Evolutionary conservation across 2,113 vertebrate genomes (phyloP).

Genomic region (Oenanthe melanoleuca): DNA sequence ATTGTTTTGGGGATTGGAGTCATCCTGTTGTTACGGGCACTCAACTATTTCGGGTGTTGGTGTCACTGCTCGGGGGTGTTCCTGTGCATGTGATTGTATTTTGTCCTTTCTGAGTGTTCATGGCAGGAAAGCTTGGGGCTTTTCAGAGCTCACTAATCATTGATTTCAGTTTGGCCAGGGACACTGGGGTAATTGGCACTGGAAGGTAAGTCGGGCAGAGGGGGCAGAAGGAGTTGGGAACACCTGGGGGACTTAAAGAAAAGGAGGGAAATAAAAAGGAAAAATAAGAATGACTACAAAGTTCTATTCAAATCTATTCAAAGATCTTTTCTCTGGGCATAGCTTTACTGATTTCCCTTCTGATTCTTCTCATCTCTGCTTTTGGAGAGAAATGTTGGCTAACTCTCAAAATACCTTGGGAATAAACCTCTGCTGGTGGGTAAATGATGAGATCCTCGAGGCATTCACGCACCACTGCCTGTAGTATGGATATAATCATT

Average conservation of each 20-base stretch:
- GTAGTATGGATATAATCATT: neutral
- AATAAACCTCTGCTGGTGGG: neutral
- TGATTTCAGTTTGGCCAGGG: neutral
- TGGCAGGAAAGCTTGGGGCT: neutral
- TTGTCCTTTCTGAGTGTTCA: neutral
- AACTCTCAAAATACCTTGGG: neutral
- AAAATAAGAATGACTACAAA: neutral
- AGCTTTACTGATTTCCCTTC: neutral
- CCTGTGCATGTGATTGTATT: neutral
- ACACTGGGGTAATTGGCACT: neutral
- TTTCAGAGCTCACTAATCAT: neutral
- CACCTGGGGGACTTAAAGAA: neutral
- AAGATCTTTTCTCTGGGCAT: neutral
- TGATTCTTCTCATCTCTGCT: neutral
- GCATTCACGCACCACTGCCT: neutral
- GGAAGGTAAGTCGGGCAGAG: neutral
- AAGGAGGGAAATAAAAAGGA: neutral
- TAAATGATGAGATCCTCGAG: slow-evolving; percentile 1
- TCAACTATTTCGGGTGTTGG: neutral
- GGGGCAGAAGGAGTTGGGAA: neutral
- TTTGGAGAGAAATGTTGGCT: neutral
- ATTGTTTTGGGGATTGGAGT: neutral
- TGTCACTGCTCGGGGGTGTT: neutral
- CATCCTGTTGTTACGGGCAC: neutral
- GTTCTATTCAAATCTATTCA: neutral